Evolutionary conservation across 2,797 vertebrate species (phyloP).

Genomic region (Hipposideros larvatus): DNA sequence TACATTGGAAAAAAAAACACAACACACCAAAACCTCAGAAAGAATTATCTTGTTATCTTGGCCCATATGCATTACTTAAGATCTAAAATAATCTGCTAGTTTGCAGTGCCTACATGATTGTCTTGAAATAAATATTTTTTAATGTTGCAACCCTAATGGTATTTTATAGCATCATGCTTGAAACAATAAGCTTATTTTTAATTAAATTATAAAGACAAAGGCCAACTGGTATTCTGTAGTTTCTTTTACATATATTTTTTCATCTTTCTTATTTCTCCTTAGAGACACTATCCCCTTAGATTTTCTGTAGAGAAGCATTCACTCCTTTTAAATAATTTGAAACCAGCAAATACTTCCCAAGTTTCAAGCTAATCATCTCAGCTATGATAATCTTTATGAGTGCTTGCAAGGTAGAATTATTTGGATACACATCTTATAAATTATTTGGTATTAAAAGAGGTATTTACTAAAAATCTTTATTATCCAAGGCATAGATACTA

Average conservation of each 20-base stretch:
- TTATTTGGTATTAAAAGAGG: neutral
- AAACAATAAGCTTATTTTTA: neutral
- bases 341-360: neutral
- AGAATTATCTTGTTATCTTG: neutral
- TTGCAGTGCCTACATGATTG: neutral
- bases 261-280: neutral
- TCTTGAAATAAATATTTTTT: slow-evolving; percentile 7
- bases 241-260: neutral
- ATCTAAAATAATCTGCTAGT: neutral
- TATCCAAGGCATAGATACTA: neutral
- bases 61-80: neutral
- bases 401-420: neutral
- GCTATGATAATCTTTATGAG: neutral
- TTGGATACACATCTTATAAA: neutral
- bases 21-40: neutral
- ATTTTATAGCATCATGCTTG: neutral
- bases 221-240: neutral
- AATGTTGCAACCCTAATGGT: neutral
- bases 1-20: neutral
- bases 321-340: slow-evolving; percentile 18
- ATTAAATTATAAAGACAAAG: neutral
- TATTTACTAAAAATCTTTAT: slow-evolving; percentile 1
- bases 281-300: neutral
- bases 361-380: neutral
- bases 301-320: neutral